Evolutionary conservation across 2,888 invertebrate species (phyloP), one percentile per base, ranked within the genome.

Genomic region (Lepetodrilus schrolli): DNA sequence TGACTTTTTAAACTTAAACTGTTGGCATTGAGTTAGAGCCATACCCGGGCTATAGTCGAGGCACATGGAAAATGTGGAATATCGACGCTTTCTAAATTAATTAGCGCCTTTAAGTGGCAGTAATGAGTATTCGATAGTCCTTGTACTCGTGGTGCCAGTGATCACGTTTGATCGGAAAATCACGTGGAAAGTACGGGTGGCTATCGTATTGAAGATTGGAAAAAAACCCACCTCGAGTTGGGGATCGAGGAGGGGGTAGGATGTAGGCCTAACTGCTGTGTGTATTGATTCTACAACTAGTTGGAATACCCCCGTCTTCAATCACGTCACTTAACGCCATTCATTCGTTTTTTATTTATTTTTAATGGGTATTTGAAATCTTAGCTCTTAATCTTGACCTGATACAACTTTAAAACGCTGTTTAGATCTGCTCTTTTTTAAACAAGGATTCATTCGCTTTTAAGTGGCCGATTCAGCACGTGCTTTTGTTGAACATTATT

Each of bases 1-100:
- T 58, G 58, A 58, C 58, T 58, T 58, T 21, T 30, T 58, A 58
- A 58, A 58, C 58, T 58, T 58, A 58, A 58, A 58, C 34, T 58
- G 58, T 58, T 30, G 17, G 58, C 58, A 58, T 58, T 58, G 58
- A 58, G 58, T 58, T 58, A 58, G 30, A 30, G 30, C 58, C 17
- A 26, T 58, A 30, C 58, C 10, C 26, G n/a, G n/a, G n/a, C n/a
- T n/a, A n/a, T n/a, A n/a, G n/a, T n/a, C n/a, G n/a, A n/a, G n/a
- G n/a, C n/a, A n/a, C n/a, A n/a, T n/a, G n/a, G n/a, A n/a, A n/a
- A n/a, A n/a, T n/a, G n/a, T n/a, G n/a, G n/a, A n/a, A n/a, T n/a
- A n/a, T n/a, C n/a, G 34, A 26, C 13, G 51, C 58, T 30, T 58
- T 30, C 26, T 17, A 58, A 34, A 58, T 58, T 58, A 58, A 58